Evolutionary conservation across 92 coral and sea anemone genomes (phyloP).

Genomic region (Blastomussa wellsi): DNA sequence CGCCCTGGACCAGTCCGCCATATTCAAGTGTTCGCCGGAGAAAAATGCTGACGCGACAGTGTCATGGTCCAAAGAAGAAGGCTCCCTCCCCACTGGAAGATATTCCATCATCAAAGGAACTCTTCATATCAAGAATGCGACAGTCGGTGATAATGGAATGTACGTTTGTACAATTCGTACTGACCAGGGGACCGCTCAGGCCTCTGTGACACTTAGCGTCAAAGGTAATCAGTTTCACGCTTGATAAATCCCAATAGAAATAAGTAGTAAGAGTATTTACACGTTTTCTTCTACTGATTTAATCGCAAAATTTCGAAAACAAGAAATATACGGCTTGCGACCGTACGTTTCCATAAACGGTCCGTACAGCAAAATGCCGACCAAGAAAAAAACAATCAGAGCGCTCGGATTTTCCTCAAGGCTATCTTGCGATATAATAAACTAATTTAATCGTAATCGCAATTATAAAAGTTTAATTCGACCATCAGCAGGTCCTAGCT

Average conservation of each 20-base stretch:
- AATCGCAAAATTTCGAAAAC: no score
- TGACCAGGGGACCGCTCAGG: constrained; percentile 31
- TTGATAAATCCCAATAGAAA: not conserved
- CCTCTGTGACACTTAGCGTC: constrained; percentile 32
- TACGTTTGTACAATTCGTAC: constrained; percentile 40
- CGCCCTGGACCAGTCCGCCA: not conserved
- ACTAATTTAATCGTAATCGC: no score
- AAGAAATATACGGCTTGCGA: no score
- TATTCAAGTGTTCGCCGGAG: constrained; percentile 21
- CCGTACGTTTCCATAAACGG: no score
- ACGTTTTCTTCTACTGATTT: no score
- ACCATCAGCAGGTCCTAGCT: no score
- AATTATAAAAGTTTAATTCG: no score
- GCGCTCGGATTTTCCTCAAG: no score
- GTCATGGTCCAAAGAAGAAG: constrained; percentile 38
- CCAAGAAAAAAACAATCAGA: no score
- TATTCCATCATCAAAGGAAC: constrained; percentile 26
- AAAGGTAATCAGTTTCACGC: not conserved
- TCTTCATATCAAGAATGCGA: constrained; percentile 19
- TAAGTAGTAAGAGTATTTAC: not conserved
- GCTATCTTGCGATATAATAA: no score
- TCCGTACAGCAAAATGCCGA: no score
- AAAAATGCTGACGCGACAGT: not conserved
- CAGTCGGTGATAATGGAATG: constrained; percentile 21
- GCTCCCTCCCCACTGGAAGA: constrained; percentile 26